Evolutionary conservation across 2,113 vertebrate species (phyloP).

Genomic region (Lycocorax pyrrhopterus): DNA sequence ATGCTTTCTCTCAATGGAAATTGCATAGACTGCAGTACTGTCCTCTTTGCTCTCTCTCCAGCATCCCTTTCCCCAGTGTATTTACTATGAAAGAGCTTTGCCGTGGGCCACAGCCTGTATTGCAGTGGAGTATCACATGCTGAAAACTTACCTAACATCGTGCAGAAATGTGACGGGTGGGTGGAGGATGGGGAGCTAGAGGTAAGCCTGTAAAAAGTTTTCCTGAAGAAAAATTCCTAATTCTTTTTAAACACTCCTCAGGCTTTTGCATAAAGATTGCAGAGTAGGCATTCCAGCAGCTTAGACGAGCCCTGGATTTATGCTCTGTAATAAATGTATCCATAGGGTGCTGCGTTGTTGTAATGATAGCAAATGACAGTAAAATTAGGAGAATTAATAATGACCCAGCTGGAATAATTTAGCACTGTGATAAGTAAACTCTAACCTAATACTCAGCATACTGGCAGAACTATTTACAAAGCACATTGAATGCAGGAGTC

Average conservation of each 20-base stretch:
- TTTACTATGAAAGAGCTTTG: conserved; percentile 36
- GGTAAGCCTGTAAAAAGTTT: not conserved
- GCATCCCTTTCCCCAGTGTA: not conserved
- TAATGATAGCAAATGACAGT: conserved; percentile 17
- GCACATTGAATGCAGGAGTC: not conserved
- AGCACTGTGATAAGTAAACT: conserved; percentile 31
- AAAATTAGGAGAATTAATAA: conserved; percentile 50
- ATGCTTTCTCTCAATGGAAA: not conserved
- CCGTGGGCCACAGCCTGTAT: conserved; percentile 13
- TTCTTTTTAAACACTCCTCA: not conserved
- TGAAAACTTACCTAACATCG: not conserved
- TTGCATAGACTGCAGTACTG: not conserved
- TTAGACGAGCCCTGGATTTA: not conserved
- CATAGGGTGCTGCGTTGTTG: conserved; percentile 8
- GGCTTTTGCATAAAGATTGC: not conserved
- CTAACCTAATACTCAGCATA: not conserved
- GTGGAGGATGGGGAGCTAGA: not conserved
- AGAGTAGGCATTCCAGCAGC: not conserved
- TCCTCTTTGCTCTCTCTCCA: not conserved
- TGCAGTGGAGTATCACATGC: not conserved
- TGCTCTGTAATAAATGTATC: conserved; percentile 16
- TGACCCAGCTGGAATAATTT: conserved; percentile 47
- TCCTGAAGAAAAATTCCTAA: not conserved
- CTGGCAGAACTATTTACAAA: conserved; percentile 4
- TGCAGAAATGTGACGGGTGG: not conserved